These are phyloP conservation scores for Erpetoichthys calabaricus DNA, from an alignment of 2,797 vertebrate species.

Conservation along the genomic window DNA sequence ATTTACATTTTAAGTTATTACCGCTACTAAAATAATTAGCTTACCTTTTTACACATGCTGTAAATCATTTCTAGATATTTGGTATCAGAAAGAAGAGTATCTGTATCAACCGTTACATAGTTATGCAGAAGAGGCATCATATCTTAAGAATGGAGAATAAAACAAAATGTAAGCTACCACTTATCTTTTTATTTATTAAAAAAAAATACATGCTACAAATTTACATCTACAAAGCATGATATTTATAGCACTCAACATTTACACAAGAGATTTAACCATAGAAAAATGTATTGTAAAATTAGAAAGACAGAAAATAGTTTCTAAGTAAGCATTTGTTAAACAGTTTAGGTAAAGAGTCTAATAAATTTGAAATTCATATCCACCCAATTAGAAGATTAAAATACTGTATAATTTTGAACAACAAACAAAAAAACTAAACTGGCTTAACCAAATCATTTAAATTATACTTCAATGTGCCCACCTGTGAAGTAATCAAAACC, in stretches of 20 bases:
- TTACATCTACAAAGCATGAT: background rate
- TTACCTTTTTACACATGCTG: slow-evolving; percentile 98
- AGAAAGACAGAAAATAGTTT: no score
- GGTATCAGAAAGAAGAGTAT: slow-evolving; percentile 89
- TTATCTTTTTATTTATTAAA: slow-evolving; percentile 5
- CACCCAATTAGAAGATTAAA: no score
- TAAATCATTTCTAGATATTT: slow-evolving; percentile 98
- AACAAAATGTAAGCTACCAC: no score
- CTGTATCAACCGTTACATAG: slow-evolving; percentile 93
- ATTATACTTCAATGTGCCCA: slow-evolving; percentile 19
- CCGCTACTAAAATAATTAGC: slow-evolving; percentile 8
- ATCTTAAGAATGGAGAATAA: slow-evolving; percentile 43
- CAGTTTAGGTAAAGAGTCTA: no score
- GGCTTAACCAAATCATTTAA: background rate
- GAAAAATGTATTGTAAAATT: no score
- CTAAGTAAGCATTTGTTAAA: no score
- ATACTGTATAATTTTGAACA: no score
- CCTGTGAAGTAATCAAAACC: slow-evolving; percentile 99
- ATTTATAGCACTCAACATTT: background rate
- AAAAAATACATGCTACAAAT: slow-evolving; percentile 12
- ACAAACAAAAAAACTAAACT: background rate
- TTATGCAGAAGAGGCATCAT: slow-evolving; percentile 99
- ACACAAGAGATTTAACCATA: no score
- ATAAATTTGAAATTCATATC: no score
- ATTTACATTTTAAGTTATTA: no score